A percentile compares a stretch with the other conserved stretches of the same genome.
Conservation (phyloP, 2,113 vertebrate genomes). For the Geothlypis trichas region DNA sequence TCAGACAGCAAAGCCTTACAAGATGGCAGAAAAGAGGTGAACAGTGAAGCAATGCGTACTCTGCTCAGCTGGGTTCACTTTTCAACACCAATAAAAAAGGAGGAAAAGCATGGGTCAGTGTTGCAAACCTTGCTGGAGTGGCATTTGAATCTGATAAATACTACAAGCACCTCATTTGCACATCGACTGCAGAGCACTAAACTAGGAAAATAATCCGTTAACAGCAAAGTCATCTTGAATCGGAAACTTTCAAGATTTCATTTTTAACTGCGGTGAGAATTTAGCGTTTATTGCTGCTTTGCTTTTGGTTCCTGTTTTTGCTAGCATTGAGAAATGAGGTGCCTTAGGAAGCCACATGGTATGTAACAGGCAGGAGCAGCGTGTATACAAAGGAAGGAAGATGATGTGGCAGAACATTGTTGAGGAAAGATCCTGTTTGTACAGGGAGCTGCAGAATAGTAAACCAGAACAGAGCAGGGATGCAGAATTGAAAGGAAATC, state of each 20-base stretch:
- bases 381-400: constrained; percentile 62
- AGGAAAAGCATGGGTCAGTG: neutral
- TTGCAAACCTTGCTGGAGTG: neutral
- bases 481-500: constrained; percentile 39
- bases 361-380: constrained; percentile 26
- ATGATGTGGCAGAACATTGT: constrained; percentile 58
- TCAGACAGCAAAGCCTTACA: neutral
- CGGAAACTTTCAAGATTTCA: constrained; percentile 9
- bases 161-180: neutral
- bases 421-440: constrained; percentile 60
- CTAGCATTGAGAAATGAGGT: constrained; percentile 37
- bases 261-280: neutral
- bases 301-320: constrained; percentile 66
- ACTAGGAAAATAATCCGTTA: neutral
- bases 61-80: neutral
- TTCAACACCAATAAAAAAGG: neutral
- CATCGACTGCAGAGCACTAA: neutral
- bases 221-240: constrained; percentile 29
- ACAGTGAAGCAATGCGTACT: neutral
- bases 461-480: constrained; percentile 13
- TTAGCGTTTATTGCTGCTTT: neutral
- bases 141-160: neutral
- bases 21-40: neutral
- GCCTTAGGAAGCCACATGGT: constrained; percentile 10
- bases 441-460: constrained; percentile 1